Conservation (phyloP, 1,140 invertebrate genomes). For the Apis cerana region DNA sequence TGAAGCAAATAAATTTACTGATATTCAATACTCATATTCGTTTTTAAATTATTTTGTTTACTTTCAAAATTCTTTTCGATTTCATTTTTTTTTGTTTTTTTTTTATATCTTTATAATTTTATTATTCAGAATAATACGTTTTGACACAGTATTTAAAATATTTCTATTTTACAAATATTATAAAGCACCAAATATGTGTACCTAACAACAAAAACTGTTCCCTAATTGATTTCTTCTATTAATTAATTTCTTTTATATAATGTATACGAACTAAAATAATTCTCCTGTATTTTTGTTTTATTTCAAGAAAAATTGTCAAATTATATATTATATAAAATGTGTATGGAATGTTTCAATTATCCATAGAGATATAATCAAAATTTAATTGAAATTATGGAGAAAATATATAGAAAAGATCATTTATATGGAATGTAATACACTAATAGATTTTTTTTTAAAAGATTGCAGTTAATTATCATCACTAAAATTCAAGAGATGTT, state of each 20-base stretch:
- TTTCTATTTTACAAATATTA: slow-evolving; percentile 46
- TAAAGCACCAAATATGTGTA: slow-evolving; percentile 52
- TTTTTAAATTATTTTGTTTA: slow-evolving; percentile 39
- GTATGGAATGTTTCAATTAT: slow-evolving; percentile 52
- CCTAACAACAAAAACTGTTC: slow-evolving; percentile 54
- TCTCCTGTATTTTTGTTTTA: not conserved
- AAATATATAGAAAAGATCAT: slow-evolving; percentile 27
- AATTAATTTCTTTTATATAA: slow-evolving; percentile 29
- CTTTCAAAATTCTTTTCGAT: slow-evolving; percentile 41
- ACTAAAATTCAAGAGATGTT: not conserved
- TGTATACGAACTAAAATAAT: slow-evolving; percentile 36
- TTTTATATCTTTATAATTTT: slow-evolving; percentile 5
- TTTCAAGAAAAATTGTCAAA: not conserved
- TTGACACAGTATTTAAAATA: slow-evolving; percentile 55
- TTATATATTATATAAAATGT: slow-evolving; percentile 32
- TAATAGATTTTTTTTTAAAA: slow-evolving; percentile 6
- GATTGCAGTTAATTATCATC: not conserved
- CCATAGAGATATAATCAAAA: slow-evolving; percentile 1
- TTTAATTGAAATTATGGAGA: slow-evolving; percentile 21
- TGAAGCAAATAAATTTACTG: slow-evolving; percentile 44
- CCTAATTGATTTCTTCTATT: slow-evolving; percentile 10
- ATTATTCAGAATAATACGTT: slow-evolving; percentile 31
- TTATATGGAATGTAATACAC: slow-evolving; percentile 51
- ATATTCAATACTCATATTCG: slow-evolving; percentile 45
- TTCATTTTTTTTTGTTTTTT: not conserved